Conservation (phyloP, 1,140 invertebrate species). For the Drosophila hydei region DNA sequence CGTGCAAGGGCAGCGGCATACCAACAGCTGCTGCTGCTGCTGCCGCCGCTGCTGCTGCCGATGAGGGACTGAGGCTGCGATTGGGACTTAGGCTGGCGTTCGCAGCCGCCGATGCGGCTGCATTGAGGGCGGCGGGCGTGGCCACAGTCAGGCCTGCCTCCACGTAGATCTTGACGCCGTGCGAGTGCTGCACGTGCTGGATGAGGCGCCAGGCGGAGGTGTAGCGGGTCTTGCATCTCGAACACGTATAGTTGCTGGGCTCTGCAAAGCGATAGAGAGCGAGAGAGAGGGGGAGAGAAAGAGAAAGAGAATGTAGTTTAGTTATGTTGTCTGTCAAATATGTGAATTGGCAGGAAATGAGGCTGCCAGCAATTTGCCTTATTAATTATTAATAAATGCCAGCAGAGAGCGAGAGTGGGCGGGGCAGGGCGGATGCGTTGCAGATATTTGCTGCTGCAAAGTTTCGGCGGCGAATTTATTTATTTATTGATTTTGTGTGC, state of each 20-base stretch:
- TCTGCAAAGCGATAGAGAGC: constrained; percentile 88
- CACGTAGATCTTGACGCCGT: constrained; percentile 96
- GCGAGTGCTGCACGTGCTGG: constrained; percentile 96
- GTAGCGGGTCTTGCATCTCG: constrained; percentile 95
- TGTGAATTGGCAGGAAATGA: constrained; percentile 37
- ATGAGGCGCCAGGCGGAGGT: constrained; percentile 96
- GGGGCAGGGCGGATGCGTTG: not conserved
- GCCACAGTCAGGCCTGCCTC: constrained; percentile 84
- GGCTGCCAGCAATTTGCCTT: constrained; percentile 60
- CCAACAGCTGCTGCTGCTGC: constrained; percentile 30
- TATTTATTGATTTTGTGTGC: constrained; percentile 73
- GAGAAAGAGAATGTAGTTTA: constrained; percentile 40
- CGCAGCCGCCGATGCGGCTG: constrained; percentile 39
- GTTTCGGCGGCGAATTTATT: constrained; percentile 51
- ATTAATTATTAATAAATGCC: constrained; percentile 71
- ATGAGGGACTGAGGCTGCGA: constrained; percentile 36
- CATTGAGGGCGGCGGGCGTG: constrained; percentile 68
- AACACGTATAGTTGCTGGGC: constrained; percentile 96
- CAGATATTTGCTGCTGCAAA: constrained; percentile 24
- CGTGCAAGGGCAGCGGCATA: constrained; percentile 36
- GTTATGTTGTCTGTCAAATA: constrained; percentile 37
- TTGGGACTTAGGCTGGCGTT: constrained; percentile 20
- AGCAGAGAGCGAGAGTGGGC: not conserved
- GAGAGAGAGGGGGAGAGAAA: constrained; percentile 66
- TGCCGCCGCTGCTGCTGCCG: constrained; percentile 24